These are phyloP conservation scores for Tanypteryx hageni DNA, from an alignment of 2,888 invertebrate genomes.

Conservation along the genomic window DNA sequence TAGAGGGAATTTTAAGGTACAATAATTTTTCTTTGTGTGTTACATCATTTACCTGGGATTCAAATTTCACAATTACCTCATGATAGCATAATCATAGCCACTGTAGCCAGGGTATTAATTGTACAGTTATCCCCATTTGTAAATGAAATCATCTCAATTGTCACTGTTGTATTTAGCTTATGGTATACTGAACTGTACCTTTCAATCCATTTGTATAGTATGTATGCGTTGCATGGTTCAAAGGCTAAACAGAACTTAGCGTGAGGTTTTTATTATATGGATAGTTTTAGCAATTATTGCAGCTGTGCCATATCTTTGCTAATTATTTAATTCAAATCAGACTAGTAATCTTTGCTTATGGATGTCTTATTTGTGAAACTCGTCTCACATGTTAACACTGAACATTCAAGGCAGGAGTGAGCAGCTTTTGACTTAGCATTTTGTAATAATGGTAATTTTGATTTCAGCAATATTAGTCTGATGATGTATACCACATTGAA, in stretches of 20 bases:
- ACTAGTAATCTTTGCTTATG: neutral
- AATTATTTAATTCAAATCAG: neutral
- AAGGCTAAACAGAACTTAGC: neutral
- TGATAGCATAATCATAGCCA: slow-evolving; percentile 53
- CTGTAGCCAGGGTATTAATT: slow-evolving; percentile 53
- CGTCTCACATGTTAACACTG: neutral
- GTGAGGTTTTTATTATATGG: neutral
- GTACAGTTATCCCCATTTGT: slow-evolving; percentile 44
- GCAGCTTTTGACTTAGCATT: neutral
- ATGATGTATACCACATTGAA: neutral
- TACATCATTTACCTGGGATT: neutral
- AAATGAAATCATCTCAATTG: slow-evolving; percentile 26
- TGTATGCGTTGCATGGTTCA: slow-evolving; percentile 17
- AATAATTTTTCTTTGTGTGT: neutral
- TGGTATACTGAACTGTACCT: neutral
- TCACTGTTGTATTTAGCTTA: slow-evolving; percentile 40
- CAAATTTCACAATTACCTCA: neutral
- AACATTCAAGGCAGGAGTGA: neutral
- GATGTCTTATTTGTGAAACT: neutral
- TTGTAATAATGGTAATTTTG: too few relatives aligned
- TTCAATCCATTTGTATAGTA: slow-evolving; percentile 17
- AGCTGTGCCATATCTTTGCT: neutral
- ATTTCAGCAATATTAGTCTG: neutral
- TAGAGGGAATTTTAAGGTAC: neutral
- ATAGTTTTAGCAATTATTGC: neutral